A percentile compares a stretch with the other conserved stretches of the same genome.
Conservation (phyloP, 2,113 vertebrate species). For the Arizona elegans region DNA sequence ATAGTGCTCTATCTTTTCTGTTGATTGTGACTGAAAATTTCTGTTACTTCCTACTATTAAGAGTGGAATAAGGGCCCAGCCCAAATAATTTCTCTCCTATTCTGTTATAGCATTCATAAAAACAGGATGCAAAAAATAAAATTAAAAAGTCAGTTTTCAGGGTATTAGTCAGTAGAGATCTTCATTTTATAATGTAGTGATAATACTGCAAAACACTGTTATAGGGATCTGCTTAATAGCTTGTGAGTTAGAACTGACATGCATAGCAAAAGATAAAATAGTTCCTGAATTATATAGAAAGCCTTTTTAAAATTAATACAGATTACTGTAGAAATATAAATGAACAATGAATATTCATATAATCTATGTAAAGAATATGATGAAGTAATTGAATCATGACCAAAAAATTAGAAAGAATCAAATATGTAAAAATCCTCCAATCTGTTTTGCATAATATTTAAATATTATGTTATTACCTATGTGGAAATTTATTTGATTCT, state of each 20-base stretch:
- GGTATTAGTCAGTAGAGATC: not conserved
- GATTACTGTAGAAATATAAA: not conserved
- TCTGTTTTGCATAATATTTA: conserved; percentile 7
- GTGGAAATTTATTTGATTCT: not conserved
- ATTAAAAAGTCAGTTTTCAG: not conserved
- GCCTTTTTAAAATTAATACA: not conserved
- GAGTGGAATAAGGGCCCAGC: not conserved
- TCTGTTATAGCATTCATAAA: not conserved
- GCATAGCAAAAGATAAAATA: not conserved
- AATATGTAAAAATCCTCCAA: not conserved
- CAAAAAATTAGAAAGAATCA: not conserved
- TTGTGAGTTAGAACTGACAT: not conserved
- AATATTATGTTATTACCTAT: conserved; percentile 29
- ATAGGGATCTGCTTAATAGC: not conserved
- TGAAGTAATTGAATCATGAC: not conserved
- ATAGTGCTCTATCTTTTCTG: not conserved
- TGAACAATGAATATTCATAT: not conserved
- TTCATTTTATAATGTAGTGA: not conserved
- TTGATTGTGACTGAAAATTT: conserved; percentile 9
- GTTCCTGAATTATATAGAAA: not conserved
- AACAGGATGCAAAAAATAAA: not conserved
- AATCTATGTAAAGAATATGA: not conserved
- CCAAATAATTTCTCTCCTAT: not conserved
- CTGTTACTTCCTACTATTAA: not conserved
- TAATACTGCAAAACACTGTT: not conserved